phyloP scores from a whole-genome alignment of 1,140 invertebrate species.

The Leptopilina boulardi region DNA sequence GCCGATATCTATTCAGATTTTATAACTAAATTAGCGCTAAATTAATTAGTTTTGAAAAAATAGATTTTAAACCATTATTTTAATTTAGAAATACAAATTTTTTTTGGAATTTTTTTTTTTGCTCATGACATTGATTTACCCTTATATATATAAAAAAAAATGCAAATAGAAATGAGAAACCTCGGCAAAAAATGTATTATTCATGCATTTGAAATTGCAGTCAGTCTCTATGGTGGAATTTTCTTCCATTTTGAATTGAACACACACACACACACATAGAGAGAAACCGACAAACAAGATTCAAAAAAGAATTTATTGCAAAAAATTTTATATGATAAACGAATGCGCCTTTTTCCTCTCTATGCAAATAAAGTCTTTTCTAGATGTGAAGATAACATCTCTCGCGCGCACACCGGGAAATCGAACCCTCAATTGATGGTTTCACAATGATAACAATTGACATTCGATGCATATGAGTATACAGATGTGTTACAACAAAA shows the following conservation, averaged over 20 bases:
- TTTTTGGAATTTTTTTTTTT: slow-evolving; percentile 1
- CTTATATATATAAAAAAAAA: no score
- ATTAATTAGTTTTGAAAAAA: no score
- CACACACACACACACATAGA: no score
- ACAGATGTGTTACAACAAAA: not conserved
- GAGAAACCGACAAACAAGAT: slow-evolving; percentile 30
- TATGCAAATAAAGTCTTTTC: slow-evolving; percentile 30
- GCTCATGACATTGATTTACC: slow-evolving; percentile 7
- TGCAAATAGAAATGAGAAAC: slow-evolving; percentile 13
- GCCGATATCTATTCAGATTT: no score
- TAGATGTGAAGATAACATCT: slow-evolving; percentile 3
- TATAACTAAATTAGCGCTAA: no score
- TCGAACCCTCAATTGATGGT: slow-evolving; percentile 22
- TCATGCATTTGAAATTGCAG: slow-evolving; percentile 28
- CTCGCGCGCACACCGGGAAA: slow-evolving; percentile 9
- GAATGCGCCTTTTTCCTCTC: not conserved
- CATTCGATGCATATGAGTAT: slow-evolving; percentile 12
- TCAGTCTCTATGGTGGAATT: slow-evolving; percentile 12
- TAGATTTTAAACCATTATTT: no score
- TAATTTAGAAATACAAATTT: not conserved
- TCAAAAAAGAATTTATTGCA: slow-evolving; percentile 22
- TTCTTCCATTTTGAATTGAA: slow-evolving; percentile 17
- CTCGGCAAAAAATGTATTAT: slow-evolving; percentile 18
- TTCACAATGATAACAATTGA: slow-evolving; percentile 26
- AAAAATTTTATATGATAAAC: slow-evolving; percentile 28